A percentile compares a stretch with the other conserved stretches of the same genome.
These are phyloP conservation scores for Anhinga rufa DNA, from an alignment of 2,113 vertebrate species.

Conservation along the genomic window DNA sequence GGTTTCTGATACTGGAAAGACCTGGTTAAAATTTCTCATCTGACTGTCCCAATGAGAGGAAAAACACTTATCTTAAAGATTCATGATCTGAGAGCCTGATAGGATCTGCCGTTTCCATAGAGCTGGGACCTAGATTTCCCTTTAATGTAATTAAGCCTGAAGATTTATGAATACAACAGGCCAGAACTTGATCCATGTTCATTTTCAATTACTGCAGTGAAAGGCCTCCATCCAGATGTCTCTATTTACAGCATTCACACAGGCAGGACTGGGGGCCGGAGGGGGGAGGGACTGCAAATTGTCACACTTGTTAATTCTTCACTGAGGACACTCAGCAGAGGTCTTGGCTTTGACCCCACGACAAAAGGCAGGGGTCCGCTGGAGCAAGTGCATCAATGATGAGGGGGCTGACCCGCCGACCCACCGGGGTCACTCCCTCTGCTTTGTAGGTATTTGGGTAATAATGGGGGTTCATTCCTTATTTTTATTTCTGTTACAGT, in stretches of 20 bases:
- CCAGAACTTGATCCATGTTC: constrained; percentile 96
- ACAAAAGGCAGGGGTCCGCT: constrained; percentile 75
- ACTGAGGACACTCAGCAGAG: constrained; percentile 82
- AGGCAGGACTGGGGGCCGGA: constrained; percentile 69
- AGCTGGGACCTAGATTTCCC: constrained; percentile 82
- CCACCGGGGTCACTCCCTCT: constrained; percentile 62
- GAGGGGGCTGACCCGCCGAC: constrained; percentile 75
- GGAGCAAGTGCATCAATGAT: constrained; percentile 79
- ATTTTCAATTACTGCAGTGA: constrained; percentile 88
- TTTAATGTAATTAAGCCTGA: constrained; percentile 95
- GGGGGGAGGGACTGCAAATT: constrained; percentile 77
- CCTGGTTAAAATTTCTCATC: constrained; percentile 63
- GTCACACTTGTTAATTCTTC: constrained; percentile 88
- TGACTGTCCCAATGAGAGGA: constrained; percentile 44
- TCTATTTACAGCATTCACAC: constrained; percentile 86
- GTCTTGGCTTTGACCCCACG: constrained; percentile 83
- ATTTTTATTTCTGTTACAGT: constrained; percentile 80
- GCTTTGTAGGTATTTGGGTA: constrained; percentile 81
- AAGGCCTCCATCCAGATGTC: constrained; percentile 90
- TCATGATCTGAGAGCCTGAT: constrained; percentile 84
- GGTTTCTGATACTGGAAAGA: constrained; percentile 16
- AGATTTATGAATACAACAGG: constrained; percentile 93
- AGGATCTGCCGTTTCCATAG: constrained; percentile 89
- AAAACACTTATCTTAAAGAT: constrained; percentile 80
- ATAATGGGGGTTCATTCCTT: constrained; percentile 73